Percentiles rank a stretch among this genome's conserved stretches.
Evolutionary conservation across 2,113 vertebrate genomes (phyloP).

Genomic region (Danionella cerebrum): DNA sequence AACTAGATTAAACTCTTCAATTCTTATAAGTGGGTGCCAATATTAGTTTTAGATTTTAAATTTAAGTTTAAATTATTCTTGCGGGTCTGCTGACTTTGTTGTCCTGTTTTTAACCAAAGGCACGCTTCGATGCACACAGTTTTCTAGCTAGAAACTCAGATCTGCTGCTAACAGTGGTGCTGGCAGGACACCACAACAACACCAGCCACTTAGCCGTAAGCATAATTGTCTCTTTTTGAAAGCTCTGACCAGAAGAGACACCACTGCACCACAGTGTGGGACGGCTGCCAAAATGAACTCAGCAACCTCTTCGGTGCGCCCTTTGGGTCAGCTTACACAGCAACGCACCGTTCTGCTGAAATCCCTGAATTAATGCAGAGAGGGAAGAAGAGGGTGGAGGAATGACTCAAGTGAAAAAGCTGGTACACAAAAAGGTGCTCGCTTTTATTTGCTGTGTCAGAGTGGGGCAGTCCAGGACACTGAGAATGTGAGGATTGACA

Average conservation of each 20-base stretch:
- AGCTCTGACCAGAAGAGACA: neutral
- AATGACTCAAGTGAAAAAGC: conserved; percentile 13
- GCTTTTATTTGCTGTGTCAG: conserved; percentile 58
- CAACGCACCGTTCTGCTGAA: conserved; percentile 55
- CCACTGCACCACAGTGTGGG: conserved; percentile 50
- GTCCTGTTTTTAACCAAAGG: conserved; percentile 20
- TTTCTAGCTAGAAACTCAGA: neutral
- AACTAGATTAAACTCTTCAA: no score
- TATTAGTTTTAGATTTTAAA: no score
- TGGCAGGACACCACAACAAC: no score
- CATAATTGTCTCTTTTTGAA: neutral
- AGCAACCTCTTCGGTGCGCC: conserved; percentile 41
- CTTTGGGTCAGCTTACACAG: conserved; percentile 55
- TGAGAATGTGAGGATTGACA: conserved; percentile 31
- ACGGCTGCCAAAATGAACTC: conserved; percentile 58
- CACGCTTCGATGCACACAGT: neutral
- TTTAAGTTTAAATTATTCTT: no score
- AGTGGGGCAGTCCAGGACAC: conserved; percentile 37
- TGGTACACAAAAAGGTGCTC: conserved; percentile 52
- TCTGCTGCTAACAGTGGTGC: conserved; percentile 19
- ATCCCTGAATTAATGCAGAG: conserved; percentile 41
- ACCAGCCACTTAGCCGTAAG: no score
- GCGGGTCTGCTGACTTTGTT: no score
- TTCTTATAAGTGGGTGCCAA: no score
- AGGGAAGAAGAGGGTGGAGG: neutral